Evolutionary conservation across 2,888 invertebrate genomes (phyloP), one percentile per base, ranked within the genome.

Genomic region (Teinopalpus imperialis): DNA sequence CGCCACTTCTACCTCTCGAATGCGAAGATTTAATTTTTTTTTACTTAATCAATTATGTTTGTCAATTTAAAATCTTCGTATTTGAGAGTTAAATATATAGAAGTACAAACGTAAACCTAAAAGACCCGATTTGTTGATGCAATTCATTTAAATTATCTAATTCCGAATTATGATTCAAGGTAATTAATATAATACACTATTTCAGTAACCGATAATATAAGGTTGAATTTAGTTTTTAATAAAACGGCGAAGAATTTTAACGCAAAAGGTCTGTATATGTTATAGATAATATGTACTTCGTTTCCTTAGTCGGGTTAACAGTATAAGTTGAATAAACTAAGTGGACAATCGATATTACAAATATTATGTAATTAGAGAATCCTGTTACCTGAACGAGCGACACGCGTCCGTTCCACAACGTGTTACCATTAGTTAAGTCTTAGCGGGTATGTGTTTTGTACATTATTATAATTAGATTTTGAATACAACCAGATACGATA

Each of bases 381-480:
- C 73, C 78, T 78, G 83, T 86, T 86, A 83, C 85, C 82, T 82
- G 79, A 85, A 75, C 79, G 83, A 83, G 79, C 74, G 83, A 79
- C 66, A 75, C 71, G 69, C 71, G 75, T 81, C 78, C 78, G 86
- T 83, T 86, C 87, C 87, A 86, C 81, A 74, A 78, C 71, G 74
- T 75, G 88, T 88, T 88, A 88, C 88, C 88, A 88, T 83, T 87
- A 88, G 75, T 74, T 87, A 82, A 87, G 86, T 75, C 60, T 80
- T 83, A 86, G 83, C 54, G 53, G 57, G 62, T 75, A 75, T 66
- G 64, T 74, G 69, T 79, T 81, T 79, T 82, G 76, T 87, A 83
- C 63, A 81, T 80, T 82, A 66, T 81, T 78, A 56, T 58, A 56
- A 76, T 81, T 77, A 81, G 76, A 39, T 27, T 81, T 80, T 57